Percentiles rank a stretch among this genome's conserved stretches.
Conservation (phyloP, 2,113 vertebrate genomes). For the Maccullochella peelii region DNA sequence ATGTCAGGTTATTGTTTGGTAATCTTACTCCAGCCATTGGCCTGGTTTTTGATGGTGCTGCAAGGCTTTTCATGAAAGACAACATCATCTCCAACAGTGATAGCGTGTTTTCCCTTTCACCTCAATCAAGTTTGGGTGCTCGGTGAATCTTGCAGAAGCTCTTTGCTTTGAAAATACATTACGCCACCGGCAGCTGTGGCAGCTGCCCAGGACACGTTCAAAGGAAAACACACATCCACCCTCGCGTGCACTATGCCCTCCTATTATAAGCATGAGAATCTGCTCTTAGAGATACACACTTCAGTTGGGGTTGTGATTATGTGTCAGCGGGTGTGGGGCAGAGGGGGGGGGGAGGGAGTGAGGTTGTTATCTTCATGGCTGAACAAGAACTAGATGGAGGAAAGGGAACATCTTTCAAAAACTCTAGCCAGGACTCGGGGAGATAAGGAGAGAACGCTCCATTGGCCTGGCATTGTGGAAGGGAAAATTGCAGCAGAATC, state of each 20-base stretch:
- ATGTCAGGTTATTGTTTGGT: slow-evolving; percentile 64
- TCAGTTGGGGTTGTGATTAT: slow-evolving; percentile 69
- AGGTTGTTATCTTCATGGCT: slow-evolving; percentile 72
- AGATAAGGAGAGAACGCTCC: slow-evolving; percentile 71
- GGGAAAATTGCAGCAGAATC: slow-evolving; percentile 61
- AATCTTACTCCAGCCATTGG: slow-evolving; percentile 34
- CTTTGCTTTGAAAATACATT: slow-evolving; percentile 57
- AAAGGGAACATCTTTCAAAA: slow-evolving; percentile 68
- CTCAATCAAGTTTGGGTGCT: slow-evolving; percentile 34
- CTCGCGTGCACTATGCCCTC: slow-evolving; percentile 45
- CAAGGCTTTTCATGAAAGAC: slow-evolving; percentile 34
- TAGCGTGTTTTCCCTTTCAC: slow-evolving; percentile 37
- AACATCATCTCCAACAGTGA: slow-evolving; percentile 11
- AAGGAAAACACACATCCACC: slow-evolving; percentile 52
- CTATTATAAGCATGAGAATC: slow-evolving; percentile 67
- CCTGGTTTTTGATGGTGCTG: slow-evolving; percentile 12
- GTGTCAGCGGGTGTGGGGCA: slow-evolving; percentile 61
- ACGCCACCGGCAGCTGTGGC: slow-evolving; percentile 14
- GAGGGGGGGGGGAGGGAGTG: neutral
- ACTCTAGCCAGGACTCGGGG: slow-evolving; percentile 45
- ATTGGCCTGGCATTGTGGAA: slow-evolving; percentile 58
- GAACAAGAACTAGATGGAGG: slow-evolving; percentile 71
- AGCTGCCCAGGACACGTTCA: slow-evolving; percentile 46
- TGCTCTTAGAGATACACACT: slow-evolving; percentile 75
- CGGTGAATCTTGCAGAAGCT: slow-evolving; percentile 4